Conservation (phyloP, 2,797 vertebrate species). For the Lagorchestes hirsutus region DNA sequence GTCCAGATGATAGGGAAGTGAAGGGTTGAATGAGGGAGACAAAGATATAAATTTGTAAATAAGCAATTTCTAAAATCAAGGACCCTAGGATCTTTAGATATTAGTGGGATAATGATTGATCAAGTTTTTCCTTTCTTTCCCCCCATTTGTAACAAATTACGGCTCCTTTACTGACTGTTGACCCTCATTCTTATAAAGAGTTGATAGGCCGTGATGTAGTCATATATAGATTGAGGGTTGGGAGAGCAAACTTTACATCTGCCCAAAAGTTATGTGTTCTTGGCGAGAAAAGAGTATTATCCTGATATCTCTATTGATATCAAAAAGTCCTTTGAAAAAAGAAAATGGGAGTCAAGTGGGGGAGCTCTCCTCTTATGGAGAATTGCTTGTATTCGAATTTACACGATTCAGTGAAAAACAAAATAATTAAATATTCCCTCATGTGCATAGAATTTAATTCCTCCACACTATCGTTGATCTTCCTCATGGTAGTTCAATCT, state of each 20-base stretch:
- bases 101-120: background rate
- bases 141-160: background rate
- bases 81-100: background rate
- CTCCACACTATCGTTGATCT: background rate
- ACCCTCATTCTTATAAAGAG: background rate
- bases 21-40: background rate
- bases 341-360: background rate
- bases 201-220: background rate
- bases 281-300: background rate
- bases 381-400: background rate
- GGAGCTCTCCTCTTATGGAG: background rate
- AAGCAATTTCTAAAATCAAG: background rate
- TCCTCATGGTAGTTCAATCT: background rate
- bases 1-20: background rate
- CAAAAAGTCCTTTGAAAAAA: background rate
- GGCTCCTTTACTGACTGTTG: background rate
- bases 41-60: background rate
- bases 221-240: background rate
- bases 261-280: background rate
- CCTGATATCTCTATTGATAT: background rate
- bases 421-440: background rate
- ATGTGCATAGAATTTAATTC: background rate
- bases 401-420: background rate
- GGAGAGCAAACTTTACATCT: background rate
- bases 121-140: background rate